These are phyloP conservation scores for Phaethon lepturus DNA, from an alignment of 2,113 vertebrate species.

Conservation along the genomic window DNA sequence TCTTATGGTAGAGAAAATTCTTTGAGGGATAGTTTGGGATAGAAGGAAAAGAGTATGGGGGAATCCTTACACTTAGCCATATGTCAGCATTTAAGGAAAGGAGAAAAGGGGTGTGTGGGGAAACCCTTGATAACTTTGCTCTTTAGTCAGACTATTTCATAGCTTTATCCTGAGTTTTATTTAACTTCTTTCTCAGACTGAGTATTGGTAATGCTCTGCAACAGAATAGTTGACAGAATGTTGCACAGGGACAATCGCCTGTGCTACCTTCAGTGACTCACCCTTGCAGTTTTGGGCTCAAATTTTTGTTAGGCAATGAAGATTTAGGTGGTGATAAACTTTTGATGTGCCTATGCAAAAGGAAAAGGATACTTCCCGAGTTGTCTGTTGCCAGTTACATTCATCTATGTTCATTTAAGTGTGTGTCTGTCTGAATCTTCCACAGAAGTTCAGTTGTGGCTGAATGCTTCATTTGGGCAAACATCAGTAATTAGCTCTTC, in stretches of 20 bases:
- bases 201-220: neutral
- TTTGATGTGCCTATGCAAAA: conserved; percentile 4
- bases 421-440: neutral
- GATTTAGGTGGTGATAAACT: neutral
- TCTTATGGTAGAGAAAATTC: neutral
- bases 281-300: neutral
- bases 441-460: neutral
- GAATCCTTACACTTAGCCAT: neutral
- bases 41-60: neutral
- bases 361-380: neutral
- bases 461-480: neutral
- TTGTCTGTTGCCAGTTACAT: neutral
- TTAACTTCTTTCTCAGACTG: neutral
- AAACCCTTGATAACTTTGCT: neutral
- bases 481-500: neutral
- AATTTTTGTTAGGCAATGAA: neutral
- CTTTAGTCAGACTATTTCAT: neutral
- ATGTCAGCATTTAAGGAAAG: neutral
- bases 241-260: neutral
- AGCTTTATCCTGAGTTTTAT: neutral
- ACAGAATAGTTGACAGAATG: neutral
- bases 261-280: neutral
- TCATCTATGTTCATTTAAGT: neutral
- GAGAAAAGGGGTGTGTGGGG: neutral
- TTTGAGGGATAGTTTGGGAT: neutral